Conservation (phyloP, 2,797 vertebrate species). For the Hyperoplus lanceolatus region DNA sequence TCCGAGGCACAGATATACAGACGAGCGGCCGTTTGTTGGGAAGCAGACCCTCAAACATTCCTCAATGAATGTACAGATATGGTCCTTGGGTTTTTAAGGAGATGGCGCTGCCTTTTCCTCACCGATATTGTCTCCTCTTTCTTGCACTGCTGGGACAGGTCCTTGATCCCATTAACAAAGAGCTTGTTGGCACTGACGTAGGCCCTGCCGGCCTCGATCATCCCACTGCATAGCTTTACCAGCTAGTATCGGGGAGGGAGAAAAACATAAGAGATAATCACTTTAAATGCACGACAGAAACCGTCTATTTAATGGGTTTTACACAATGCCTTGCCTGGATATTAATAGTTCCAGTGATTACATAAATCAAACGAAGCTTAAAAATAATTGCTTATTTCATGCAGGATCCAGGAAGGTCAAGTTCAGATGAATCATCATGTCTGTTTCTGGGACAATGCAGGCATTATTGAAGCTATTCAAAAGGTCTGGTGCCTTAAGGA, state of each 20-base stretch:
- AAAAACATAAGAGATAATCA: constrained; percentile 32
- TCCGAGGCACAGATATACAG: constrained; percentile 22
- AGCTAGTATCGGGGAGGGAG: constrained; percentile 78
- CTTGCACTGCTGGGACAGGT: constrained; percentile 95
- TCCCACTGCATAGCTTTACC: constrained; percentile 96
- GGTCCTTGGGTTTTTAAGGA: not conserved
- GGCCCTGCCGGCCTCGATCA: constrained; percentile 94
- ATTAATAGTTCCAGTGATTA: constrained; percentile 55
- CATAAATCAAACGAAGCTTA: constrained; percentile 45
- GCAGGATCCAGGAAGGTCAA: constrained; percentile 26
- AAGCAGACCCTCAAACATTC: constrained; percentile 13
- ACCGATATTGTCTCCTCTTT: constrained; percentile 96
- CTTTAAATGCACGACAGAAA: constrained; percentile 40
- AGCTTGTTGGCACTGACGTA: constrained; percentile 96
- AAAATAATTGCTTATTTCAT: constrained; percentile 29
- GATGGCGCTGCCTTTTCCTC: constrained; percentile 59
- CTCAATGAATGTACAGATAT: not conserved
- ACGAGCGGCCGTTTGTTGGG: constrained; percentile 14
- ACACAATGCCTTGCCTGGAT: constrained; percentile 26
- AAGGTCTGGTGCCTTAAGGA: constrained; percentile 14
- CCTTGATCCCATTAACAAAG: constrained; percentile 94
- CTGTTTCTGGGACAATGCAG: constrained; percentile 23
- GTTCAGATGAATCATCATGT: constrained; percentile 55
- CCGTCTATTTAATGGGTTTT: constrained; percentile 49
- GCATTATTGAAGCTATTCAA: constrained; percentile 5